Evolutionary conservation across 2,888 invertebrate genomes (phyloP).

Genomic region (Cephonodes hylas): DNA sequence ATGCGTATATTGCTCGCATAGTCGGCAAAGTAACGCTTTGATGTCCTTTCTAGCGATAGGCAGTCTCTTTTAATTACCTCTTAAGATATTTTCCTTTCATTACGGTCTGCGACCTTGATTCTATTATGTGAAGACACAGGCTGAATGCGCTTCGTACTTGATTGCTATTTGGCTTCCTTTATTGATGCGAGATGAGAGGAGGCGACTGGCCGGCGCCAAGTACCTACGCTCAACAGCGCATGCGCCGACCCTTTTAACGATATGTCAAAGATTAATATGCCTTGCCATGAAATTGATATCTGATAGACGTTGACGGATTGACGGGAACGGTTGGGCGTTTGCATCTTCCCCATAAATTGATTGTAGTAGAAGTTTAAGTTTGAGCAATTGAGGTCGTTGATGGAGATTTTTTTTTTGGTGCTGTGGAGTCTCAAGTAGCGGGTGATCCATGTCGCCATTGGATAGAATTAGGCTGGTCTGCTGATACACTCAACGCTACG

Average conservation of each 20-base stretch:
- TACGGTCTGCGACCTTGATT: not conserved
- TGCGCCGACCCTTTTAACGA: conserved; percentile 32
- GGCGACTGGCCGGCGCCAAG: conserved; percentile 66
- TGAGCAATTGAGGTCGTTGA: too few species aligned
- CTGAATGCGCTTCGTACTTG: conserved; percentile 31
- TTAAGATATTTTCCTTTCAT: not conserved
- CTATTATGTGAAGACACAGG: not conserved
- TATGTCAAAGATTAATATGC: conserved; percentile 24
- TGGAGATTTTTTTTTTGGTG: too few species aligned
- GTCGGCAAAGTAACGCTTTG: not conserved
- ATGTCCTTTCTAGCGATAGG: not conserved
- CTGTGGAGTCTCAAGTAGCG: too few species aligned
- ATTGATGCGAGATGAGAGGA: conserved; percentile 67
- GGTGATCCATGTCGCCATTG: too few species aligned
- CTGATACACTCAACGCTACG: too few species aligned
- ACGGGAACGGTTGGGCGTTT: not conserved
- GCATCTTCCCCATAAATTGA: not conserved
- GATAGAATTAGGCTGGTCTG: too few species aligned
- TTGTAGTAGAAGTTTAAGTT: not conserved
- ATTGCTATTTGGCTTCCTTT: conserved; percentile 70
- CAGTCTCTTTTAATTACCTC: not conserved
- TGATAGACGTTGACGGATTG: conserved; percentile 9
- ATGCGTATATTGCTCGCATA: conserved; percentile 4
- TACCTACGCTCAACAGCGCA: conserved; percentile 27
- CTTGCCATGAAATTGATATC: conserved; percentile 11